phyloP scores from a whole-genome alignment of 2,888 invertebrate genomes.

The Allygus modestus region DNA sequence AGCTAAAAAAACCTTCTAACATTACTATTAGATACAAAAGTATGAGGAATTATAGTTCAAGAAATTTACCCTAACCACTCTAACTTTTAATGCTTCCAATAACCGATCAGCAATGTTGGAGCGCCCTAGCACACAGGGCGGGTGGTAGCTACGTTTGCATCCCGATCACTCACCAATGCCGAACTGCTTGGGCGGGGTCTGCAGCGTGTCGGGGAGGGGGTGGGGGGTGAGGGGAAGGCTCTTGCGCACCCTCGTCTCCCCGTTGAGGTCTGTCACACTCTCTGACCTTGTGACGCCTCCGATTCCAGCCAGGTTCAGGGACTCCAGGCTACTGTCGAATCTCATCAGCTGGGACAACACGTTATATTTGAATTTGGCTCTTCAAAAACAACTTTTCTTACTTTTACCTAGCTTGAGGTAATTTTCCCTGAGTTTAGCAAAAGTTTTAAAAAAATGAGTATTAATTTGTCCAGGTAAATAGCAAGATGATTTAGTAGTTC shows the following conservation, averaged over 20 bases:
- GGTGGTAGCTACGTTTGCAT: neutral
- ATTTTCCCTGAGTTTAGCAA: too few species aligned
- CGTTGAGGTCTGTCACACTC: conserved; percentile 89
- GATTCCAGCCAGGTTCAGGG: conserved; percentile 77
- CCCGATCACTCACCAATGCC: conserved; percentile 84
- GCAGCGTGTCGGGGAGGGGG: conserved; percentile 71
- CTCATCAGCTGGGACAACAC: conserved; percentile 83
- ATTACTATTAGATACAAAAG: too few species aligned
- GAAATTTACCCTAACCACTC: too few species aligned
- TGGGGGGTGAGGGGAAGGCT: conserved; percentile 62
- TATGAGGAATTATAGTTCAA: too few species aligned
- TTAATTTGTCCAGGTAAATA: too few species aligned
- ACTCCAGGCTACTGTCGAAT: conserved; percentile 88
- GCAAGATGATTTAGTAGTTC: too few species aligned
- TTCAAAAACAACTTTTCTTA: too few species aligned
- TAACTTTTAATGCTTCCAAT: too few species aligned
- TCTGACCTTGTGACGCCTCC: conserved; percentile 85
- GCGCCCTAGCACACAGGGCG: neutral
- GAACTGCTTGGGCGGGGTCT: conserved; percentile 85
- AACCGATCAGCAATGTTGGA: conserved; percentile 11
- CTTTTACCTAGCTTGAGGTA: too few species aligned
- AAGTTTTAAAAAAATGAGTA: too few species aligned
- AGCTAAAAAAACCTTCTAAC: too few species aligned
- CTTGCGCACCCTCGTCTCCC: conserved; percentile 75
- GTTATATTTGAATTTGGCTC: too few species aligned